Conservation (phyloP, 2,888 invertebrate species). For the Eupithecia vulgata region DNA sequence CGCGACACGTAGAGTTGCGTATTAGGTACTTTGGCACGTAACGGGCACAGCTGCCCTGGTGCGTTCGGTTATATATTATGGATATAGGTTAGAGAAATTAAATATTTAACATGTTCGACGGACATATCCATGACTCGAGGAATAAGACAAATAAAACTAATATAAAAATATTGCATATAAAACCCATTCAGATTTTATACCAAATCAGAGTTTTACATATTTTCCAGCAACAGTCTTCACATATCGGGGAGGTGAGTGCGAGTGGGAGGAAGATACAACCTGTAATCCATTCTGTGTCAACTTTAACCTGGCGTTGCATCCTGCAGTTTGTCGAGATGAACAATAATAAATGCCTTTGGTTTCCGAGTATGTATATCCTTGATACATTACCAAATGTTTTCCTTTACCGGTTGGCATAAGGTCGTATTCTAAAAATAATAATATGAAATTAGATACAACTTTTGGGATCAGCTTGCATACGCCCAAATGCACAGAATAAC, state of each 20-base stretch:
- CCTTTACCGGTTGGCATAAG: conserved; percentile 22
- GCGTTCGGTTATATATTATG: no score
- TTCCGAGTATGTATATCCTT: conserved; percentile 9
- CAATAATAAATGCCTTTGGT: conserved; percentile 9
- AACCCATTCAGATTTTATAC: not conserved
- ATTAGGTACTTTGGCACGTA: no score
- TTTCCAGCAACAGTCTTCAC: not conserved
- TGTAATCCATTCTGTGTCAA: not conserved
- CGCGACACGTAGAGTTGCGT: no score
- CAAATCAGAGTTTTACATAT: not conserved
- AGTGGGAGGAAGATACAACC: not conserved
- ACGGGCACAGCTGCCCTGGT: no score
- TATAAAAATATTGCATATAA: not conserved
- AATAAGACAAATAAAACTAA: not conserved
- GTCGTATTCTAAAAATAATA: conserved; percentile 32
- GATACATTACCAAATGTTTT: conserved; percentile 12
- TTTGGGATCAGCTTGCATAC: no score
- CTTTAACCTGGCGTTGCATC: conserved; percentile 16
- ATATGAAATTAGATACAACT: not conserved
- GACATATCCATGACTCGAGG: not conserved
- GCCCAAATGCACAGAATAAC: no score
- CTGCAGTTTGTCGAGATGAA: not conserved
- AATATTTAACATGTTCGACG: no score
- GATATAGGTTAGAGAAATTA: no score
- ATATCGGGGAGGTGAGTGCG: conserved; percentile 4